Evolutionary conservation across 2,888 invertebrate species (phyloP).

Genomic region (Autographa gamma): DNA sequence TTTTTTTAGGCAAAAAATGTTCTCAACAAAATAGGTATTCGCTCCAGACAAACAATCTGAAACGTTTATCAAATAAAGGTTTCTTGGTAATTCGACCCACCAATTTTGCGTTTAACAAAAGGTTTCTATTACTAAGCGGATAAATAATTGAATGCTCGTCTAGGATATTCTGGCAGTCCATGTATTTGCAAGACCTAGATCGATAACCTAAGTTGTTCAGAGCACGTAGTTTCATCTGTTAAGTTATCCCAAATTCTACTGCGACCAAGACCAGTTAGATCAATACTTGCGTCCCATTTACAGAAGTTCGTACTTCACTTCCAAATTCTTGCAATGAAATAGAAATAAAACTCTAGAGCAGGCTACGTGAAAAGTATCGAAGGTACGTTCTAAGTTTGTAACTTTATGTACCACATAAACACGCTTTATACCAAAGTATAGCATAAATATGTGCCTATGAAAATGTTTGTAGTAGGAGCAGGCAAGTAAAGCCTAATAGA

Average conservation of each 20-base stretch:
- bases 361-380: neutral
- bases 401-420: too few relatives aligned
- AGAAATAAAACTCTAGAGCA: neutral
- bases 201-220: neutral
- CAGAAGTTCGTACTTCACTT: neutral
- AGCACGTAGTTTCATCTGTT: constrained; percentile 5
- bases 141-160: neutral
- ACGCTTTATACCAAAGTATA: too few relatives aligned
- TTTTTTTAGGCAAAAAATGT: constrained; percentile 18
- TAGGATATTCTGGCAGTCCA: neutral
- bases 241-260: constrained; percentile 1
- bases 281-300: neutral
- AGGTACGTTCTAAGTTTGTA: too few relatives aligned
- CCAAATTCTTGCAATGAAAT: neutral
- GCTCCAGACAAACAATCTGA: constrained; percentile 6
- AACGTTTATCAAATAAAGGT: constrained; percentile 6
- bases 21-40: constrained; percentile 7
- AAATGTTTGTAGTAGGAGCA: too few relatives aligned
- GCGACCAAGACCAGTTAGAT: neutral
- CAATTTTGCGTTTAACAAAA: neutral
- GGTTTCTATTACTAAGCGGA: neutral
- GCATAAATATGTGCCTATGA: too few relatives aligned
- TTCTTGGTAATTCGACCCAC: neutral
- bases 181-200: neutral
- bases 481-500: too few relatives aligned